Percentiles rank a stretch among this genome's conserved stretches.
These are phyloP conservation scores for Iguana delicatissima DNA, from an alignment of 2,797 vertebrate species.

Conservation along the genomic window DNA sequence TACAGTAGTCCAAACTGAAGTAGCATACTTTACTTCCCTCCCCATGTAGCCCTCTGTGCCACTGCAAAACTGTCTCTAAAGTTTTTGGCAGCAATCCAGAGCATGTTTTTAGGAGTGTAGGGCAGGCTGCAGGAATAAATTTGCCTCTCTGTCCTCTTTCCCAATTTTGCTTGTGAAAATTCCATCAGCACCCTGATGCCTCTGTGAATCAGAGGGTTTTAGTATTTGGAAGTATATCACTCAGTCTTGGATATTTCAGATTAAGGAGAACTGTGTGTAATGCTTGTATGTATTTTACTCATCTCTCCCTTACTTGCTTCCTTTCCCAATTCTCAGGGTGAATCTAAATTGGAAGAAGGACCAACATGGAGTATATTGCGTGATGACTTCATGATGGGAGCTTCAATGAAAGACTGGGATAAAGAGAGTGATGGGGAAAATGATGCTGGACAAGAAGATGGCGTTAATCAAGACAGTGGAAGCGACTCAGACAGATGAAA, in stretches of 20 bases:
- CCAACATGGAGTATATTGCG: slow-evolving; percentile 91
- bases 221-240: background rate
- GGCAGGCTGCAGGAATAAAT: background rate
- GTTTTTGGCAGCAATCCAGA: background rate
- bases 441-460: background rate
- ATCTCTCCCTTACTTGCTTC: slow-evolving; percentile 25
- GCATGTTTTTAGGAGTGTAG: background rate
- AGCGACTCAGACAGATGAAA: slow-evolving; percentile 78
- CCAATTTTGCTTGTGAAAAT: background rate
- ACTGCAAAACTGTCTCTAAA: background rate
- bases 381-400: slow-evolving; percentile 97
- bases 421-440: slow-evolving; percentile 81
- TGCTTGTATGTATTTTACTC: slow-evolving; percentile 2
- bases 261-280: background rate
- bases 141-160: too few relatives aligned
- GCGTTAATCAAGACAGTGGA: slow-evolving; percentile 67
- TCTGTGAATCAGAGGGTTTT: background rate
- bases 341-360: slow-evolving; percentile 78
- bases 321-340: slow-evolving; percentile 66
- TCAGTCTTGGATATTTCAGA: background rate
- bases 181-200: background rate
- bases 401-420: slow-evolving; percentile 98
- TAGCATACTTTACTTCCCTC: background rate
- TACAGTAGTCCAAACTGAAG: background rate
- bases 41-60: background rate